A percentile compares a stretch with the other conserved stretches of the same genome.
Conservation (phyloP, 2,797 vertebrate genomes). For the Loriculus beryllinus region DNA sequence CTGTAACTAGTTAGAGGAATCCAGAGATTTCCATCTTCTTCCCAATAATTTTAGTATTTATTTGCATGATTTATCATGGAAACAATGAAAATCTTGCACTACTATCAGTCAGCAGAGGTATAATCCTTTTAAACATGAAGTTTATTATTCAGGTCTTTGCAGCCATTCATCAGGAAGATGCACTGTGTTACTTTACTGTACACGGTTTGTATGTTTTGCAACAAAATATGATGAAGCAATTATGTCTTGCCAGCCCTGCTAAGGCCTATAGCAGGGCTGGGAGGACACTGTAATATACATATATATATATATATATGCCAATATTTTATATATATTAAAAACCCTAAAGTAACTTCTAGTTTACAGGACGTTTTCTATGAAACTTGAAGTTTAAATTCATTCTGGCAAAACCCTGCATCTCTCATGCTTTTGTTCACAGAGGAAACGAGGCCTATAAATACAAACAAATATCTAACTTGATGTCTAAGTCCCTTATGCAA, state of each 20-base stretch:
- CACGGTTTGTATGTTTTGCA: background rate
- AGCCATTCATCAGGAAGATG: background rate
- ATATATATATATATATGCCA: background rate
- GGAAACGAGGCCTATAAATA: background rate
- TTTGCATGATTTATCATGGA: background rate
- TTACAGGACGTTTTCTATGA: background rate
- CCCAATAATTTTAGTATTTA: background rate
- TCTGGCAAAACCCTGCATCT: background rate
- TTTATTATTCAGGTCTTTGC: background rate
- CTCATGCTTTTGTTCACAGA: background rate
- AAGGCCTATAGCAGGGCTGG: background rate
- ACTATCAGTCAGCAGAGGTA: background rate
- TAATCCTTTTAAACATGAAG: background rate
- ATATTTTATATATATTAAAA: background rate
- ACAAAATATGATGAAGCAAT: background rate
- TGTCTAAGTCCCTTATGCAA: rapidly evolving
- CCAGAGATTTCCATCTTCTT: background rate
- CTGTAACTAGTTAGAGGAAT: background rate
- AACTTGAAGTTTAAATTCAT: background rate
- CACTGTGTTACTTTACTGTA: background rate
- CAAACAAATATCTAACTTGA: background rate
- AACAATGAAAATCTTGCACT: background rate
- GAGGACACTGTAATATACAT: background rate
- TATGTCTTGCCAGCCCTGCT: background rate
- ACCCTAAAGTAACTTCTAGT: background rate